Evolutionary conservation across 2,888 invertebrate genomes (phyloP).

Genomic region (Priocnemis perturbator): DNA sequence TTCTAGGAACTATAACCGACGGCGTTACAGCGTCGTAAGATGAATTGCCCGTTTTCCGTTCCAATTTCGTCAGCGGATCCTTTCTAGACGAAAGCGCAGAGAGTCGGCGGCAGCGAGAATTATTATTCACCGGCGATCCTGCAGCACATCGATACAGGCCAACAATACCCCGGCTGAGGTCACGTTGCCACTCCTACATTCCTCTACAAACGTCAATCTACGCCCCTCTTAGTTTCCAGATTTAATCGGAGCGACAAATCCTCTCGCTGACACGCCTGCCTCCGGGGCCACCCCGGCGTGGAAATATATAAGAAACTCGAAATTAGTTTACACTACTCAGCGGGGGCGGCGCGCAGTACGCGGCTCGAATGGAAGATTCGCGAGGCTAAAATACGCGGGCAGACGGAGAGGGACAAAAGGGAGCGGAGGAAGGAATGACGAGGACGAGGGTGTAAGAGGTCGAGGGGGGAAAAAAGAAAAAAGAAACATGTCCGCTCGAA

Average conservation of each 20-base stretch:
- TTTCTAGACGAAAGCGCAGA: too few relatives aligned
- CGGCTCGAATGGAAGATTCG: conserved; percentile 27
- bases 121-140: too few relatives aligned
- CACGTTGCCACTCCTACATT: too few relatives aligned
- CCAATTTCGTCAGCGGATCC: too few relatives aligned
- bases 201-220: too few relatives aligned
- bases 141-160: too few relatives aligned
- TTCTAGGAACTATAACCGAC: too few relatives aligned
- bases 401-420: conserved; percentile 11
- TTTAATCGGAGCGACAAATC: conserved; percentile 46
- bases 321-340: conserved; percentile 50
- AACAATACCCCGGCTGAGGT: too few relatives aligned
- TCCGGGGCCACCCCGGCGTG: conserved; percentile 21
- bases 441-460: conserved; percentile 15
- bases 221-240: conserved; percentile 14
- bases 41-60: too few relatives aligned
- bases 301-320: conserved; percentile 22
- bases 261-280: conserved; percentile 29
- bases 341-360: conserved; percentile 6
- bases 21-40: too few relatives aligned
- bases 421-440: not conserved
- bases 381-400: not conserved
- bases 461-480: not conserved
- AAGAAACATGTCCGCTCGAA: not conserved
- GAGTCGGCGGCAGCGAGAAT: too few relatives aligned